Percentiles rank a stretch among this genome's conserved stretches.
phyloP scores from a whole-genome alignment of 1,140 invertebrate species.

The Lordiphosa mommai region DNA sequence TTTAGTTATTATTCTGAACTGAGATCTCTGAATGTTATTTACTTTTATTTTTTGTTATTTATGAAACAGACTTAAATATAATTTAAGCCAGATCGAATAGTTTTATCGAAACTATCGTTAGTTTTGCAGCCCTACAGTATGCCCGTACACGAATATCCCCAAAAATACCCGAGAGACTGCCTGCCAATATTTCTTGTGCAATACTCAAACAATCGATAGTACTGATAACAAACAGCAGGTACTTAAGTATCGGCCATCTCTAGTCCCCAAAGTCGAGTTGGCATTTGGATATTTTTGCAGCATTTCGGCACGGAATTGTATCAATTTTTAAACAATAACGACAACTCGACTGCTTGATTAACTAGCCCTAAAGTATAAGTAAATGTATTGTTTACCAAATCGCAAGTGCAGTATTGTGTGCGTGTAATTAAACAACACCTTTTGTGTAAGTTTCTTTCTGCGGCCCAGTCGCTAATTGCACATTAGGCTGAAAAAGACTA shows the following conservation, averaged over 20 bases:
- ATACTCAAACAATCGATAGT: constrained; percentile 23
- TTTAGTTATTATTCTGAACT: too few relatives aligned
- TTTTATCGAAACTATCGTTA: too few relatives aligned
- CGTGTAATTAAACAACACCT: constrained; percentile 40
- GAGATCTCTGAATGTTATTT: too few relatives aligned
- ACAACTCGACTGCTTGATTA: constrained; percentile 20
- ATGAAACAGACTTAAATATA: too few relatives aligned
- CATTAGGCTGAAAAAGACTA: constrained; percentile 6
- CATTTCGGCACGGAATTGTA: not conserved
- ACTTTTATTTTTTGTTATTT: too few relatives aligned
- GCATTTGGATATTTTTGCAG: constrained; percentile 52
- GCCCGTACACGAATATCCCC: too few relatives aligned
- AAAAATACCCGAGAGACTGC: too few relatives aligned
- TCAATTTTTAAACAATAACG: constrained; percentile 33
- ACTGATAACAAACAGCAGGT: too few relatives aligned
- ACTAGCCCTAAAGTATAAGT: constrained; percentile 30
- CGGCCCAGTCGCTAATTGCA: not conserved
- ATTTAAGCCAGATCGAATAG: too few relatives aligned
- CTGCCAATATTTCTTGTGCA: constrained; percentile 16
- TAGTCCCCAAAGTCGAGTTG: constrained; percentile 56
- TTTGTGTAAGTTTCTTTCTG: constrained; percentile 29
- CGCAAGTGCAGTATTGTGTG: constrained; percentile 22
- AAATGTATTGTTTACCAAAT: constrained; percentile 49
- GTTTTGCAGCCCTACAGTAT: too few relatives aligned
- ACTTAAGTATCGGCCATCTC: not conserved